Conservation (phyloP, 1,140 invertebrate genomes). For the Colletes gigas region DNA sequence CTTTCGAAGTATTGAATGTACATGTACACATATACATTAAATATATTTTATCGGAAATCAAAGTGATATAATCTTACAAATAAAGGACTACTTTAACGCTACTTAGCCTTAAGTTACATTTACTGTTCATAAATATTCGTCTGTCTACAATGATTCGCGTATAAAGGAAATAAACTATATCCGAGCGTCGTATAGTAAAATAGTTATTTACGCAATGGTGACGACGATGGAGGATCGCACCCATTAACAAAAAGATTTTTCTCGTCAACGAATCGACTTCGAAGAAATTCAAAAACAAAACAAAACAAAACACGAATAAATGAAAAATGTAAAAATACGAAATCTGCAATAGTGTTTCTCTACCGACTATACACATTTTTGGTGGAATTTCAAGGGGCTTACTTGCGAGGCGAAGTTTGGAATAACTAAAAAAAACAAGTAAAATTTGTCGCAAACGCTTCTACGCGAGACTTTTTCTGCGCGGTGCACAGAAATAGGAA, state of each 20-base stretch:
- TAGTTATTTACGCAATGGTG: constrained; percentile 53
- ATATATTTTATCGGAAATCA: constrained; percentile 70
- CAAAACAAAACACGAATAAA: constrained; percentile 1
- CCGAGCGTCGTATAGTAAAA: constrained; percentile 54
- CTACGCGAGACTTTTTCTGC: not conserved
- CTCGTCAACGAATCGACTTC: not conserved
- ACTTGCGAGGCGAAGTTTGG: constrained; percentile 14
- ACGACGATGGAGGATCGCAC: not conserved
- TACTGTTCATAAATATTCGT: constrained; percentile 69
- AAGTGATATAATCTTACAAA: constrained; percentile 73
- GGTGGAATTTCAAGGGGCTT: constrained; percentile 11
- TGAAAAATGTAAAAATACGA: constrained; percentile 18
- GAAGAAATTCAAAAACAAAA: not conserved
- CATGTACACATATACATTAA: constrained; percentile 61
- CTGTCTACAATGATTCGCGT: constrained; percentile 56
- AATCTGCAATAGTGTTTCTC: constrained; percentile 2
- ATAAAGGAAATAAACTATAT: constrained; percentile 49
- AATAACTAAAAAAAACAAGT: not conserved
- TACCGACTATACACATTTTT: constrained; percentile 35
- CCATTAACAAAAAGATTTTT: not conserved
- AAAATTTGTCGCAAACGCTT: not conserved
- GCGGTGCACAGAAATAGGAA: not conserved
- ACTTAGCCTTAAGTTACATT: constrained; percentile 66
- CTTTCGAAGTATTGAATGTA: constrained; percentile 38
- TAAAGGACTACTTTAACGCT: constrained; percentile 61